phyloP scores from a whole-genome alignment of 2,113 vertebrate species.

The Vulpes ferrilata region DNA sequence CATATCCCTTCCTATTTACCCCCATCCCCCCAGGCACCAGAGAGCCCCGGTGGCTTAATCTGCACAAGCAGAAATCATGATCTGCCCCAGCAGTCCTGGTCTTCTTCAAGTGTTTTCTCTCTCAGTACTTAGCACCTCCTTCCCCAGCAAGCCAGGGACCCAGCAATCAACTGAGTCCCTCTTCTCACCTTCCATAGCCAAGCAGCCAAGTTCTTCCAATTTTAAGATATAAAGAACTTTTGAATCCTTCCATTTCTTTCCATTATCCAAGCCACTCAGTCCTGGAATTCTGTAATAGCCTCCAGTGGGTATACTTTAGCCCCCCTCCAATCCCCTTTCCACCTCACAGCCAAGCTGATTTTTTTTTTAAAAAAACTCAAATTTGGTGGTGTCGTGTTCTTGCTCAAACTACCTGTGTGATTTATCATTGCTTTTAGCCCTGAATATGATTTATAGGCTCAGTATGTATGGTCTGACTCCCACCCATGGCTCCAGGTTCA shows the following conservation, averaged over 20 bases:
- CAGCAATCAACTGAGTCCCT: not conserved
- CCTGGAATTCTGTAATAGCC: not conserved
- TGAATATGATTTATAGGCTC: not conserved
- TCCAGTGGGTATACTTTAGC: not conserved
- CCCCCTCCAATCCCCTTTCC: not conserved
- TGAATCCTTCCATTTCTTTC: not conserved
- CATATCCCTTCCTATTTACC: not conserved
- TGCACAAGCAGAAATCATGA: not conserved
- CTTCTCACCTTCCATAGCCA: not conserved
- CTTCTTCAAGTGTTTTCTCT: not conserved
- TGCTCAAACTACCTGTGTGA: not conserved
- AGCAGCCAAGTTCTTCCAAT: not conserved
- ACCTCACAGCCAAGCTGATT: not conserved
- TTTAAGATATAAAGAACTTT: not conserved
- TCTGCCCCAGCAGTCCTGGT: not conserved
- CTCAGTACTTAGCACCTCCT: not conserved
- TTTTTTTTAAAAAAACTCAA: not conserved
- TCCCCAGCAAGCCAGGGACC: not conserved
- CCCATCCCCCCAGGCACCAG: not conserved
- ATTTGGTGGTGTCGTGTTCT: not conserved
- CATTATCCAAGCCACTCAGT: not conserved
- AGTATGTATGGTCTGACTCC: not conserved
- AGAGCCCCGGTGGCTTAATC: not conserved
- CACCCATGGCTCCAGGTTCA: not conserved
- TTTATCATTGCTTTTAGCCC: not conserved